phyloP scores from a whole-genome alignment of 2,797 vertebrate species.

The Enteromius radiatus region DNA sequence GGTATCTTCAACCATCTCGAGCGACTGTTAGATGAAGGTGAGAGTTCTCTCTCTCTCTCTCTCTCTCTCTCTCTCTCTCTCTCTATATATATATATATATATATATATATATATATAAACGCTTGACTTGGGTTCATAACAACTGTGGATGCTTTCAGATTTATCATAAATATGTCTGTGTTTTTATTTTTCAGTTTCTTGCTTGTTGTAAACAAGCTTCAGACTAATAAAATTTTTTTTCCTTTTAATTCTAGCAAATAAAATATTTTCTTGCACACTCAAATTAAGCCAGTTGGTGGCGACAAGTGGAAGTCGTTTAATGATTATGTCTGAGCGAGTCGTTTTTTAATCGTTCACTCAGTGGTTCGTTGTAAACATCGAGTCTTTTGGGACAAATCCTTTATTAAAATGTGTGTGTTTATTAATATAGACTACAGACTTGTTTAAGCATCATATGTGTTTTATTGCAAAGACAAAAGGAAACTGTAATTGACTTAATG shows the following conservation, averaged over 20 bases:
- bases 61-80: too few species aligned
- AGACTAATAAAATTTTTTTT: neutral
- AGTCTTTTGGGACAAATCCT: neutral
- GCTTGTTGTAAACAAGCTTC: neutral
- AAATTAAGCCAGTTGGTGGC: neutral
- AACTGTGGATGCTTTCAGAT: neutral
- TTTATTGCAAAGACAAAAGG: neutral
- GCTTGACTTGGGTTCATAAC: neutral
- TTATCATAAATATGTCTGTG: neutral
- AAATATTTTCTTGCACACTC: neutral
- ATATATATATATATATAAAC: too few species aligned
- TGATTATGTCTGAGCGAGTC: neutral
- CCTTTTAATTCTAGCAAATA: neutral
- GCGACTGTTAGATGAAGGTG: conserved; percentile 84
- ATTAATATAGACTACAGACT: neutral
- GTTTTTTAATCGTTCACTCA: conserved; percentile 13
- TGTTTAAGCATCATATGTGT: neutral
- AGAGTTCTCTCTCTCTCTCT: neutral
- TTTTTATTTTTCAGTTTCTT: neutral
- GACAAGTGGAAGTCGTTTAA: neutral
- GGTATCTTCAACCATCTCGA: conserved; percentile 91
- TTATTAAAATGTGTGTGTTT: neutral
- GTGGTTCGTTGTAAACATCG: neutral
- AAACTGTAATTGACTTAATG: neutral
- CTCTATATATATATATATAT: too few species aligned